Conservation (phyloP, 1,140 invertebrate species). For the Drosophila insularis region DNA sequence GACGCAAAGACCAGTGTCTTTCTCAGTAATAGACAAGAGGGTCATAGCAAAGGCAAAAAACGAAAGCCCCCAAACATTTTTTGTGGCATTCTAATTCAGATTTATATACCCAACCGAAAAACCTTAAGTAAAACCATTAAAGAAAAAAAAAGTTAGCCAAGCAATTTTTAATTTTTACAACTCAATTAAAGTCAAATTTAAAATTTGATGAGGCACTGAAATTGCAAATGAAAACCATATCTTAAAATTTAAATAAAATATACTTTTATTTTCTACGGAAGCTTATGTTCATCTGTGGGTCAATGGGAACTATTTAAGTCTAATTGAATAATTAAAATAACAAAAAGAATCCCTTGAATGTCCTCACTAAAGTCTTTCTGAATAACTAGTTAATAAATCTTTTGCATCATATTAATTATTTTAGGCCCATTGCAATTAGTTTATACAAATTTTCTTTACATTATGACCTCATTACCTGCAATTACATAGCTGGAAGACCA, state of each 20-base stretch:
- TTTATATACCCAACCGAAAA: not conserved
- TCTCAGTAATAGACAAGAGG: conserved; percentile 13
- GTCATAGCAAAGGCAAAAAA: conserved; percentile 4
- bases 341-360: no score
- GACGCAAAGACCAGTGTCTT: conserved; percentile 17
- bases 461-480: conserved; percentile 43
- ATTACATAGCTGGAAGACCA: conserved; percentile 39
- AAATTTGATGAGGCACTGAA: not conserved
- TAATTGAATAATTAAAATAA: no score
- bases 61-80: not conserved
- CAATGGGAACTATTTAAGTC: no score
- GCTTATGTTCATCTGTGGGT: no score
- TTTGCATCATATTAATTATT: no score
- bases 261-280: no score
- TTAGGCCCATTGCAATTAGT: no score
- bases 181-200: not conserved
- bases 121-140: not conserved
- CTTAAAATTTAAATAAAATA: not conserved
- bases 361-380: no score
- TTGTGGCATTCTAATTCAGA: not conserved
- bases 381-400: no score
- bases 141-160: not conserved
- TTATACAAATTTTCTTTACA: not conserved
- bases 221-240: not conserved
- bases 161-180: not conserved